phyloP scores from a whole-genome alignment of 1,140 invertebrate genomes.

The Parapsyche elsis region DNA sequence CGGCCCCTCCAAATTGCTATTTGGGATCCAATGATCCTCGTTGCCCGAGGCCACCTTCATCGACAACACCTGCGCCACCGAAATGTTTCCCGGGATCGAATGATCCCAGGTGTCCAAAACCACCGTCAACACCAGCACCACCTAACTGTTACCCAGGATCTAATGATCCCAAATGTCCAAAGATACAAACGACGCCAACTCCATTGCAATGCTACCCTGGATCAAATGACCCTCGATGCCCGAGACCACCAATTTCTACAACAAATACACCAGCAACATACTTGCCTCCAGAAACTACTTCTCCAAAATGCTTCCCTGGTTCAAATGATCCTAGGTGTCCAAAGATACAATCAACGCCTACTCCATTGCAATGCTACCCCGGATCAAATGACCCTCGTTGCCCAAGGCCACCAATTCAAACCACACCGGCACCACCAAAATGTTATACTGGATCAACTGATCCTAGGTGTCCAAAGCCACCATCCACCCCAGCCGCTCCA shows the following conservation, averaged over 20 bases:
- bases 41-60: conserved; percentile 57
- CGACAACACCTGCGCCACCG: conserved; percentile 58
- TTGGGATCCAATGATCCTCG: conserved; percentile 45
- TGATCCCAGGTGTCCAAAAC: conserved; percentile 58
- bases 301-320: conserved; percentile 59
- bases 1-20: conserved; percentile 40
- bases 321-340: conserved; percentile 60
- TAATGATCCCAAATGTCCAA: conserved; percentile 60
- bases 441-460: conserved; percentile 62
- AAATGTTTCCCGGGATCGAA: conserved; percentile 57
- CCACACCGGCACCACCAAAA: conserved; percentile 51
- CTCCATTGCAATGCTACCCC: conserved; percentile 56
- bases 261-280: conserved; percentile 52
- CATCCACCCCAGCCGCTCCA: conserved; percentile 50
- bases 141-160: conserved; percentile 60
- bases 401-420: conserved; percentile 50
- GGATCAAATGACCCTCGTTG: conserved; percentile 59
- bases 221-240: conserved; percentile 60
- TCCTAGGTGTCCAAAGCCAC: conserved; percentile 58
- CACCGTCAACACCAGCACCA: conserved; percentile 55
- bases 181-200: conserved; percentile 55
- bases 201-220: conserved; percentile 59
- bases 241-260: conserved; percentile 57
- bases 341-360: conserved; percentile 54
- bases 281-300: too few relatives aligned